Evolutionary conservation across 2,113 vertebrate species (phyloP).

Genomic region (pig (Sus scrofa)): DNA sequence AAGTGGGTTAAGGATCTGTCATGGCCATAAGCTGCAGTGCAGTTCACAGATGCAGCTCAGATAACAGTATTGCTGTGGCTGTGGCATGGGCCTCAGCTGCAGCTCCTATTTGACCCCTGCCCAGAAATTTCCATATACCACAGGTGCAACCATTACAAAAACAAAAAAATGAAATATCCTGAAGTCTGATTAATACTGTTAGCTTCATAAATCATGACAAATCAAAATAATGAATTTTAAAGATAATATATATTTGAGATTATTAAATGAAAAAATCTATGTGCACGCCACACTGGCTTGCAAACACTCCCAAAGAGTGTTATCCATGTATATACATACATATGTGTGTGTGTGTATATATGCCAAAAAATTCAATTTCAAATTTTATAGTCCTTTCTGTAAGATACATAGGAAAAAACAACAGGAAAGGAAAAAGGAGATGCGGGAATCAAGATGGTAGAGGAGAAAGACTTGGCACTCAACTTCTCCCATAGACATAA

Average conservation of each 20-base stretch:
- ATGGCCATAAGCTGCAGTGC: too few species aligned
- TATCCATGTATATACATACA: background rate
- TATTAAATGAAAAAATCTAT: background rate
- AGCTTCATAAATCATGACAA: background rate
- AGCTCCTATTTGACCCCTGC: too few species aligned
- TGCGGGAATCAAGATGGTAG: too few species aligned
- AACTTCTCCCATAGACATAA: too few species aligned
- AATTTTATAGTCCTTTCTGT: background rate
- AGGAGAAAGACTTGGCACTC: too few species aligned
- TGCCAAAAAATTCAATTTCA: background rate
- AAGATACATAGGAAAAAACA: background rate
- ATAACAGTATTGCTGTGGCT: too few species aligned
- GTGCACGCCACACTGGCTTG: background rate
- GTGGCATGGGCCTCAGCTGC: too few species aligned
- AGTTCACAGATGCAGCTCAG: too few species aligned
- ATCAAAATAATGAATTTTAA: background rate
- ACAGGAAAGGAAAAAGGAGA: background rate
- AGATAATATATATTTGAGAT: background rate
- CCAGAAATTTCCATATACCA: too few species aligned
- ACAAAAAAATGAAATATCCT: background rate
- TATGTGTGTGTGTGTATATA: too few species aligned
- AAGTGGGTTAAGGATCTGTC: too few species aligned
- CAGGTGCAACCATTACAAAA: too few species aligned
- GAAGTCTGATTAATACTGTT: background rate
- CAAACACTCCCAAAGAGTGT: background rate